A percentile compares a stretch with the other conserved stretches of the same genome.
Conservation (phyloP, 2,888 invertebrate genomes). For the Troides helena region DNA sequence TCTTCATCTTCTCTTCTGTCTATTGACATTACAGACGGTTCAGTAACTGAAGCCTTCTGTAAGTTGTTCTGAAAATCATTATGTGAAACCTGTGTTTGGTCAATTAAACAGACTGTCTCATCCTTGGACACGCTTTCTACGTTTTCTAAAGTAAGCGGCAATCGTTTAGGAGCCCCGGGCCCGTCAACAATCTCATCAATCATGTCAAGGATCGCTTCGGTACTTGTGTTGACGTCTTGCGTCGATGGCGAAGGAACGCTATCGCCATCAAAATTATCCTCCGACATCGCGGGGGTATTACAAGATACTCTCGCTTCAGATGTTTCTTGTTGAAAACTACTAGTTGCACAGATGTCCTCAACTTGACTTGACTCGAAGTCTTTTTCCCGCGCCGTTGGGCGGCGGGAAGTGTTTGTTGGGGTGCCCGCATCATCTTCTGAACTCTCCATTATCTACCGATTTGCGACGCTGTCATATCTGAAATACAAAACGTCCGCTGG, state of each 20-base stretch:
- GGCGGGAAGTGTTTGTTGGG: conserved; percentile 77
- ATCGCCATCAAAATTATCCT: conserved; percentile 72
- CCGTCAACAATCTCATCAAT: conserved; percentile 77
- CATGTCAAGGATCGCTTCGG: conserved; percentile 77
- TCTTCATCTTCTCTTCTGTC: conserved; percentile 42
- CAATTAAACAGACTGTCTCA: conserved; percentile 22
- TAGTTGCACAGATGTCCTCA: conserved; percentile 68
- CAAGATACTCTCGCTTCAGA: conserved; percentile 57
- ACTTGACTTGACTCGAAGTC: conserved; percentile 55
- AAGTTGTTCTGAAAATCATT: neutral
- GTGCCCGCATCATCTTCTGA: conserved; percentile 79
- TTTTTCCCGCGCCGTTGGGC: conserved; percentile 79
- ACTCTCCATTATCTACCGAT: conserved; percentile 81
- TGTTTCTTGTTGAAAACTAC: conserved; percentile 59
- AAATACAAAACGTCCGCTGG: conserved; percentile 75
- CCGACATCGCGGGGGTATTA: conserved; percentile 68
- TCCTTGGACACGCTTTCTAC: conserved; percentile 19
- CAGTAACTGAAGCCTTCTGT: conserved; percentile 34
- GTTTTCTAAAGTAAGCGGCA: conserved; percentile 44
- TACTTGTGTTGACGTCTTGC: conserved; percentile 73
- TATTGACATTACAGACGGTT: conserved; percentile 41
- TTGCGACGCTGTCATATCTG: conserved; percentile 77
- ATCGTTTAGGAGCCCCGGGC: conserved; percentile 66
- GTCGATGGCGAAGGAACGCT: conserved; percentile 73
- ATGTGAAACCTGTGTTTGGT: conserved; percentile 32